Percentiles rank a stretch among this genome's conserved stretches.
Evolutionary conservation across 1,140 invertebrate species (phyloP).

Genomic region (Ceratosolen fusciceps): DNA sequence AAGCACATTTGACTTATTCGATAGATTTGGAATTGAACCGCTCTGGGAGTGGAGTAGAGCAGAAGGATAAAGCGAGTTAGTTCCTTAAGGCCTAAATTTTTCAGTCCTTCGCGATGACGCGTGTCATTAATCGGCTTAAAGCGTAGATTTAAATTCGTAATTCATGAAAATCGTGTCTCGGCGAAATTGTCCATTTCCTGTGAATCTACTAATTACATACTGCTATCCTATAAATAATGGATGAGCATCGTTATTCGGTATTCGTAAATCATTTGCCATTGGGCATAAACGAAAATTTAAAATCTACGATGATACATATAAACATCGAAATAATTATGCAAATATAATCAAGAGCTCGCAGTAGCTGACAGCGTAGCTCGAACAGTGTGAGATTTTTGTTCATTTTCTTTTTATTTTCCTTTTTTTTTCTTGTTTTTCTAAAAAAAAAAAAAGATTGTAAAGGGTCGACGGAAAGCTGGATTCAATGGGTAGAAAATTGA

Average conservation of each 20-base stretch:
- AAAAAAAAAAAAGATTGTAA: not conserved
- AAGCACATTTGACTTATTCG: not conserved
- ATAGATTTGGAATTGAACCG: not conserved
- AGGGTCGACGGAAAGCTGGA: not conserved
- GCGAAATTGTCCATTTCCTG: not conserved
- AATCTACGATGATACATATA: not conserved
- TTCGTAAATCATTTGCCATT: not conserved
- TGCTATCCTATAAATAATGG: not conserved
- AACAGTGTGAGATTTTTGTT: too few relatives aligned
- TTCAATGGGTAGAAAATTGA: too few relatives aligned
- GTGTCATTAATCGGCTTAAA: not conserved
- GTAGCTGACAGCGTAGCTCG: not conserved
- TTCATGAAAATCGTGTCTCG: slow-evolving; percentile 2
- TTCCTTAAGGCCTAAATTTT: not conserved
- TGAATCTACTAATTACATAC: slow-evolving; percentile 12
- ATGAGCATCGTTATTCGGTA: not conserved
- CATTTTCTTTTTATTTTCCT: too few relatives aligned
- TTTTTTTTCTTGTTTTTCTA: too few relatives aligned
- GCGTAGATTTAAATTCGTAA: not conserved
- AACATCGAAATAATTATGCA: not conserved
- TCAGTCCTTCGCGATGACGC: not conserved
- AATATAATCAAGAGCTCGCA: not conserved
- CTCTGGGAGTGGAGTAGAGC: not conserved
- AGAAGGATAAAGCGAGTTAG: not conserved
- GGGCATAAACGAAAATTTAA: not conserved